These are phyloP conservation scores for Hypsopygia costalis DNA, from an alignment of 2,888 invertebrate species.

Conservation along the genomic window DNA sequence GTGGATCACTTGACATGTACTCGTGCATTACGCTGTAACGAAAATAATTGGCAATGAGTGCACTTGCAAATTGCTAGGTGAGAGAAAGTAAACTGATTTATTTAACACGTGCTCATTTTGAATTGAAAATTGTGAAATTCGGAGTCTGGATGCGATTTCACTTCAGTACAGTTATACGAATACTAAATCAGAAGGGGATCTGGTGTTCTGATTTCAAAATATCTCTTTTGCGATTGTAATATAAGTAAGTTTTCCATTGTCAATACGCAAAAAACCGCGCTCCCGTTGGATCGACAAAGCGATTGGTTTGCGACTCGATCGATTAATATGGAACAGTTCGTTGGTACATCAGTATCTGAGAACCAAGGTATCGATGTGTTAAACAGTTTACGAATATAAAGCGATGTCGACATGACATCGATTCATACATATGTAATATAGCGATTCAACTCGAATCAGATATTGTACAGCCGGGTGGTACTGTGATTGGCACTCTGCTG, in stretches of 20 bases:
- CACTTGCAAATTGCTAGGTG: slow-evolving; percentile 41
- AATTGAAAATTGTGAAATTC: slow-evolving; percentile 48
- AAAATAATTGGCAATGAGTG: slow-evolving; percentile 35
- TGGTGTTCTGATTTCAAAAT: slow-evolving; percentile 45
- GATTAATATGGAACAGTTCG: slow-evolving; percentile 67
- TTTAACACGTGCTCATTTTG: slow-evolving; percentile 48
- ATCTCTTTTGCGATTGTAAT: slow-evolving; percentile 37
- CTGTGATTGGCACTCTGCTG: slow-evolving; percentile 31
- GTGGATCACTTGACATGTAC: no score
- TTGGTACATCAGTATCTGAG: slow-evolving; percentile 49
- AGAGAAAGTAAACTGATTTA: slow-evolving; percentile 54
- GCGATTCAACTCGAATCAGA: no score
- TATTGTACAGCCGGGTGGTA: no score
- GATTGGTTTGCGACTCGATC: slow-evolving; percentile 29
- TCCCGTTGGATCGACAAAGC: slow-evolving; percentile 28
- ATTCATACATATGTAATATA: slow-evolving; percentile 47
- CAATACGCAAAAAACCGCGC: slow-evolving; percentile 34
- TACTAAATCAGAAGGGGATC: slow-evolving; percentile 31
- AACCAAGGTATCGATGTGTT: slow-evolving; percentile 52
- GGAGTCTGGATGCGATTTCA: slow-evolving; percentile 50
- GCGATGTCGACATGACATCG: slow-evolving; percentile 40
- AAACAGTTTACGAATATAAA: slow-evolving; percentile 64
- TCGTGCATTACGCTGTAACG: slow-evolving; percentile 9
- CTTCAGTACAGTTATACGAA: slow-evolving; percentile 38
- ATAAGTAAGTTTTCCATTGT: slow-evolving; percentile 39